A percentile compares a stretch with the other conserved stretches of the same genome.
These are phyloP conservation scores for Spea multiplicata DNA, from an alignment of 2,113 vertebrate species.

Conservation along the genomic window DNA sequence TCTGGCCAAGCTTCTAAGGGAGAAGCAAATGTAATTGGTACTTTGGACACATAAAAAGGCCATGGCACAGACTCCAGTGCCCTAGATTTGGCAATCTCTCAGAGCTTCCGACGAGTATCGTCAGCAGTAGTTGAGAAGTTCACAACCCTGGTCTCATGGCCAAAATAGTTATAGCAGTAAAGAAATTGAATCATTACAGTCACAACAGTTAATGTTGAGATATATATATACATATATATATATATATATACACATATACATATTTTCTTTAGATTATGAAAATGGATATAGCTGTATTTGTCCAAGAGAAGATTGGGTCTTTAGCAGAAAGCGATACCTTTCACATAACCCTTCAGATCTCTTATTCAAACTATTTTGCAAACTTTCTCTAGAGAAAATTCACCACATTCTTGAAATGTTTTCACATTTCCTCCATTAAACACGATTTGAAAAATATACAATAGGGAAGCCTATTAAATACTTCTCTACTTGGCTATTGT, in stretches of 20 bases:
- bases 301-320: no score
- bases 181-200: no score
- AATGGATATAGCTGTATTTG: no score
- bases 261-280: no score
- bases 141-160: conserved; percentile 12
- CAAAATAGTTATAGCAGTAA: neutral
- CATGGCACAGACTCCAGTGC: conserved; percentile 21
- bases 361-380: no score
- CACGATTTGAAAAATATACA: neutral
- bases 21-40: conserved; percentile 39
- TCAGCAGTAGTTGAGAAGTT: conserved; percentile 10
- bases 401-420: no score
- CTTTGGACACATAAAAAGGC: conserved; percentile 32
- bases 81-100: conserved; percentile 19
- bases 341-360: no score
- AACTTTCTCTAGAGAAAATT: no score
- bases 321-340: no score
- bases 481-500: neutral
- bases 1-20: conserved; percentile 23
- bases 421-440: neutral
- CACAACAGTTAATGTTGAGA: no score
- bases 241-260: no score
- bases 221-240: no score
- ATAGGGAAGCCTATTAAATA: neutral
- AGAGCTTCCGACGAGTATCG: conserved; percentile 3